These are phyloP conservation scores for Orgyia antiqua DNA, from an alignment of 2,888 invertebrate species.

Conservation along the genomic window DNA sequence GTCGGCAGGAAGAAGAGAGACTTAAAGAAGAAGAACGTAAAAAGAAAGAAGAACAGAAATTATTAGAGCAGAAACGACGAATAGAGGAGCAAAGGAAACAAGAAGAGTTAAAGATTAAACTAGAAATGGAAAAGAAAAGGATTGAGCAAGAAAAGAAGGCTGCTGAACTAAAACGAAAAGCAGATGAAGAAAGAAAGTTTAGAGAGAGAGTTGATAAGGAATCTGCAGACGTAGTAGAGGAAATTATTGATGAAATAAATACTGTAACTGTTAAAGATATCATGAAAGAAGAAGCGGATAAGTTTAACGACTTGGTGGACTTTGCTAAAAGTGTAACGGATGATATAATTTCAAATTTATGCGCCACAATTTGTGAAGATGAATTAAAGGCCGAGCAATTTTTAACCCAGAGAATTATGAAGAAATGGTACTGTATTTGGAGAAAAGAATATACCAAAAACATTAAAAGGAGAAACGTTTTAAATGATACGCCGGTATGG, in stretches of 20 bases:
- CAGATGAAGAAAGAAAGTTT: slow-evolving; percentile 47
- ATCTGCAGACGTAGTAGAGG: slow-evolving; percentile 45
- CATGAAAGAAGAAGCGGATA: slow-evolving; percentile 49
- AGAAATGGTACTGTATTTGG: slow-evolving; percentile 62
- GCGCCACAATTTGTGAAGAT: slow-evolving; percentile 45
- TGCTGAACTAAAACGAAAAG: slow-evolving; percentile 48
- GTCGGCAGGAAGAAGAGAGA: slow-evolving; percentile 27
- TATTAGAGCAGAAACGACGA: slow-evolving; percentile 41
- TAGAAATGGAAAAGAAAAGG: slow-evolving; percentile 47
- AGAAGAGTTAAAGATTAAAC: slow-evolving; percentile 47
- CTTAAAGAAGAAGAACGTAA: slow-evolving; percentile 23
- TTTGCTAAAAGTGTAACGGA: slow-evolving; percentile 42
- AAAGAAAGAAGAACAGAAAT: slow-evolving; percentile 29
- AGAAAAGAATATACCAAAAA: slow-evolving; percentile 49
- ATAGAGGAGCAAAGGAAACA: slow-evolving; percentile 47
- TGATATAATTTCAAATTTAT: slow-evolving; percentile 46
- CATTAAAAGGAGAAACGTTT: slow-evolving; percentile 47
- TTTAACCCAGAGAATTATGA: slow-evolving; percentile 48
- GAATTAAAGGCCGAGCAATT: slow-evolving; percentile 61
- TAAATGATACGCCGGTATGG: slow-evolving; percentile 70
- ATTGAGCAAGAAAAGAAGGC: slow-evolving; percentile 52
- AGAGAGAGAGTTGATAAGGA: slow-evolving; percentile 55
- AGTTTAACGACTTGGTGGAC: slow-evolving; percentile 38
- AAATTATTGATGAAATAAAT: slow-evolving; percentile 48
- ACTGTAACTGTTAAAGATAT: slow-evolving; percentile 39